Conservation (phyloP, 2,888 invertebrate genomes). For the Microchrysa polita region DNA sequence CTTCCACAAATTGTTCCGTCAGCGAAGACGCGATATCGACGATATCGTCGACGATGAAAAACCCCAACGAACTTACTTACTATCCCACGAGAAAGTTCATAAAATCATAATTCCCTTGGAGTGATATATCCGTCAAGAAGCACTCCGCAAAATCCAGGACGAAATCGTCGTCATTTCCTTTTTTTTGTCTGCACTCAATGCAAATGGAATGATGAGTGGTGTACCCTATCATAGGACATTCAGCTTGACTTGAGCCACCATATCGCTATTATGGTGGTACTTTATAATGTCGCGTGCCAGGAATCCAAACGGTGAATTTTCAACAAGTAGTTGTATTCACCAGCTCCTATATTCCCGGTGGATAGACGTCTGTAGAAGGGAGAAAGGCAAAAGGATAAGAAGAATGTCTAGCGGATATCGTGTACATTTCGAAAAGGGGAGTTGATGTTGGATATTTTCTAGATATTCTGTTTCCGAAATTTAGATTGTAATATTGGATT, state of each 20-base stretch:
- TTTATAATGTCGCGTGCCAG: conserved; percentile 42
- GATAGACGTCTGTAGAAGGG: conserved; percentile 15
- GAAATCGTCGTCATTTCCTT: conserved; percentile 37
- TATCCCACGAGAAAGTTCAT: conserved; percentile 33
- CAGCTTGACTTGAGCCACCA: background rate
- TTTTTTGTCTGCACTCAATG: conserved; percentile 14
- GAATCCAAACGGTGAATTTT: conserved; percentile 38
- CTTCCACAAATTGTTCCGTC: background rate
- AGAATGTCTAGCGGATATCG: conserved; percentile 29
- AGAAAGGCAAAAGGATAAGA: background rate
- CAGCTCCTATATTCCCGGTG: conserved; percentile 2
- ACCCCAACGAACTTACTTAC: background rate
- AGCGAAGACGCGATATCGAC: conserved; percentile 15
- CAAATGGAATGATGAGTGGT: conserved; percentile 32
- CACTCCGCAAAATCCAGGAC: conserved; percentile 36
- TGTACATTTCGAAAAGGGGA: conserved; percentile 16
- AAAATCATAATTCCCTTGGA: conserved; percentile 32
- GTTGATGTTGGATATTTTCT: conserved; percentile 23
- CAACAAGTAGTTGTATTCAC: conserved; percentile 36
- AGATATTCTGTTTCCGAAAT: conserved; percentile 14
- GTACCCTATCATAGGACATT: background rate
- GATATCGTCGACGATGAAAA: conserved; percentile 23
- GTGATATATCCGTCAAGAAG: conserved; percentile 18
- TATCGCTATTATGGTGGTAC: conserved; percentile 16
- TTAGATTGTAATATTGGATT: conserved; percentile 23